Evolutionary conservation across 2,888 invertebrate genomes (phyloP).

Genomic region (Dynastes grantii): DNA sequence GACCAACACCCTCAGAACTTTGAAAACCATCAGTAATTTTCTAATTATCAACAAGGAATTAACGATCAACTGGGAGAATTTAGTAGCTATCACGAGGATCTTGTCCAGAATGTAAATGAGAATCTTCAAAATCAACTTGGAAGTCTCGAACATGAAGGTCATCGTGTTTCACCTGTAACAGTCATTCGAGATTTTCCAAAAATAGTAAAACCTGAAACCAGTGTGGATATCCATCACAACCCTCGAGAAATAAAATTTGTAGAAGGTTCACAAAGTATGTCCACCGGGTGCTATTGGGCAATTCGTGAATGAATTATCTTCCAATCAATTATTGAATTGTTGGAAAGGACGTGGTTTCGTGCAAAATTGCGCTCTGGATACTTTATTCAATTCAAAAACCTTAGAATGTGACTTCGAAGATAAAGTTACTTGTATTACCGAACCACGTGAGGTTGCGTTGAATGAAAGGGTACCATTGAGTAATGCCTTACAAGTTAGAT

Average conservation of each 20-base stretch:
- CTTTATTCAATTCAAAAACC: constrained; percentile 76
- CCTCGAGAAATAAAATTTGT: constrained; percentile 5
- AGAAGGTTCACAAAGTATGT: constrained; percentile 58
- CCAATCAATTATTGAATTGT: constrained; percentile 79
- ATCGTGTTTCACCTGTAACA: no score
- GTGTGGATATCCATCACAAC: not conserved
- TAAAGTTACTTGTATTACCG: constrained; percentile 74
- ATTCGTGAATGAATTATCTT: constrained; percentile 76
- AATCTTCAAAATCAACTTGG: not conserved
- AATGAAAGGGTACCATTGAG: constrained; percentile 49
- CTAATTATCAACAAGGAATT: constrained; percentile 8
- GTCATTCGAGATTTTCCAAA: no score
- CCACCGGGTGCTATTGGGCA: constrained; percentile 71
- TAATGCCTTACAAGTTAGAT: constrained; percentile 65
- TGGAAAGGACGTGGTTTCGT: constrained; percentile 77
- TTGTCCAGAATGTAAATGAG: not conserved
- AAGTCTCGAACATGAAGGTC: not conserved
- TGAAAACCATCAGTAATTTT: not conserved
- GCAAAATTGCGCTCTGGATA: constrained; percentile 78
- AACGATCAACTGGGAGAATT: constrained; percentile 35
- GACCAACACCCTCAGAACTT: constrained; percentile 11
- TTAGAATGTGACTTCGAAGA: constrained; percentile 77
- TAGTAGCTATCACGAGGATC: not conserved
- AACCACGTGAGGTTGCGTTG: constrained; percentile 53
- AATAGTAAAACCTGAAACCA: not conserved